Conservation (phyloP, 2,888 invertebrate genomes). For the Xestia xanthographa region DNA sequence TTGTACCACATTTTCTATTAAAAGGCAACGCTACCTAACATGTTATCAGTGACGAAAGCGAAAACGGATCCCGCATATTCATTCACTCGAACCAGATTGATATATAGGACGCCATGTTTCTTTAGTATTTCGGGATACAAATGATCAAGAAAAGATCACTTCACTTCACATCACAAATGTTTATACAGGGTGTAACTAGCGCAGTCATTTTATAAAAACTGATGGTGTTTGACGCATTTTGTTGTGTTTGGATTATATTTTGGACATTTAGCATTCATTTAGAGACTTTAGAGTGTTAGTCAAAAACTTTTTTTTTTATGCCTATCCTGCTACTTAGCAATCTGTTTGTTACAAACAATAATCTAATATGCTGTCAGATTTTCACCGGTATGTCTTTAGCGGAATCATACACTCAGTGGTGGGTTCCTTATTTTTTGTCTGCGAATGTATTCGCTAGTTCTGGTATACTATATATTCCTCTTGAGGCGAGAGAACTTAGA, state of each 20-base stretch:
- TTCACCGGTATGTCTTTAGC: too few relatives aligned
- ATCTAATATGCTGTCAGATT: too few relatives aligned
- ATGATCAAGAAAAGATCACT: constrained; percentile 56
- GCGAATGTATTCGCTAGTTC: too few relatives aligned
- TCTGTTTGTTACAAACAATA: too few relatives aligned
- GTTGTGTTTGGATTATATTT: not conserved
- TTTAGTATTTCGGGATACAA: constrained; percentile 55
- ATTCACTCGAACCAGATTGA: constrained; percentile 50
- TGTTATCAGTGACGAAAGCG: constrained; percentile 69
- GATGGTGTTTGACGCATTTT: not conserved
- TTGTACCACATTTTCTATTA: constrained; percentile 56
- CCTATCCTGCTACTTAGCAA: too few relatives aligned
- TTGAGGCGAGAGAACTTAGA: too few relatives aligned
- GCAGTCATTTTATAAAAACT: not conserved
- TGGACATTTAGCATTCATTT: too few relatives aligned
- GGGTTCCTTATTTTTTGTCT: too few relatives aligned
- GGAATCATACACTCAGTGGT: too few relatives aligned
- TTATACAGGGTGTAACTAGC: constrained; percentile 12
- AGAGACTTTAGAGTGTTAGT: too few relatives aligned
- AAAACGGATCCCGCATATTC: constrained; percentile 65
- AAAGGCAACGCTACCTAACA: constrained; percentile 65
- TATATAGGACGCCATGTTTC: constrained; percentile 43
- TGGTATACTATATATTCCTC: too few relatives aligned
- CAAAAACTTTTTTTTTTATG: too few relatives aligned
- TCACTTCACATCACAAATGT: constrained; percentile 42